Percentiles rank a stretch among this genome's conserved stretches.
Conservation (phyloP, 2,888 invertebrate genomes). For the Omphaloscelis lunosa region DNA sequence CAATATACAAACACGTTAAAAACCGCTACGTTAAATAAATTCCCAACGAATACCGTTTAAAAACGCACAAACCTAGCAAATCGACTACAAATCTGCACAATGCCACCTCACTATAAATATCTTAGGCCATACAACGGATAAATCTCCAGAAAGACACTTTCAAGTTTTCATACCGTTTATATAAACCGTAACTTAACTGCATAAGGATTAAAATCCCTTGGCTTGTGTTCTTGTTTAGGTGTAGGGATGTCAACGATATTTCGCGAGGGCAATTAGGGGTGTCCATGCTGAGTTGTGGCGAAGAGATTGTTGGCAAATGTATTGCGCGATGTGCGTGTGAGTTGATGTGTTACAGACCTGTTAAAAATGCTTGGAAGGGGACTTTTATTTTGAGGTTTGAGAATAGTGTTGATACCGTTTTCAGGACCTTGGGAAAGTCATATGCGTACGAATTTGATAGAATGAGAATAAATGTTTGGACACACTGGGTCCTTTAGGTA, state of each 20-base stretch:
- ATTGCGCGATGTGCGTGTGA: constrained; percentile 49
- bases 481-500: not conserved
- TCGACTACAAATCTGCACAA: constrained; percentile 82
- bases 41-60: constrained; percentile 47
- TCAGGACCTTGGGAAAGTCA: not conserved
- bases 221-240: constrained; percentile 3
- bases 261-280: constrained; percentile 79
- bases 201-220: constrained; percentile 35
- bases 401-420: not conserved
- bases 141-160: constrained; percentile 72
- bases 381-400: not conserved
- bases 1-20: constrained; percentile 22
- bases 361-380: not conserved
- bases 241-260: constrained; percentile 78
- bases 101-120: constrained; percentile 79
- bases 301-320: constrained; percentile 72
- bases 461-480: not conserved
- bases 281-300: constrained; percentile 79
- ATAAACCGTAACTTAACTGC: not conserved
- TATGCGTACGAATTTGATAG: not conserved
- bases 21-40: constrained; percentile 54
- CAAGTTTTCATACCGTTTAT: constrained; percentile 34
- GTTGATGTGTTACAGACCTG: constrained; percentile 16
- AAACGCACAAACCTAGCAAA: constrained; percentile 72
- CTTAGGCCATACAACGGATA: constrained; percentile 76